A percentile compares a stretch with the other conserved stretches of the same genome.
Evolutionary conservation across 1,140 invertebrate species (phyloP).

Genomic region (Riptortus pedestris): DNA sequence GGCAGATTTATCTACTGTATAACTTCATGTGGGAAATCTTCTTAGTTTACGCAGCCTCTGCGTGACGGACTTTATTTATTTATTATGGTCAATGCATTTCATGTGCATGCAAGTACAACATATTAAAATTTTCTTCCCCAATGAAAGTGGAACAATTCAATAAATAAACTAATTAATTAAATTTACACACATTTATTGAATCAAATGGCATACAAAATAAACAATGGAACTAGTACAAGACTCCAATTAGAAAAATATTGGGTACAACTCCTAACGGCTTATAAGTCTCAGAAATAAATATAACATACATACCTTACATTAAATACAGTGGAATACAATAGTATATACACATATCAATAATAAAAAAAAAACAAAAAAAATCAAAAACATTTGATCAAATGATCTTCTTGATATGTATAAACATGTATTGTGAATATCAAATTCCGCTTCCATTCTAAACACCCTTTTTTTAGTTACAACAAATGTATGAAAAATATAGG

Average conservation of each 20-base stretch:
- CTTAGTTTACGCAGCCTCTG: too few species aligned
- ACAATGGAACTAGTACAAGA: background rate
- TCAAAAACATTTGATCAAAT: background rate
- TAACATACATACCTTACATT: background rate
- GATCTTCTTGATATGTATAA: background rate
- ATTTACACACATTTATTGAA: conserved; percentile 18
- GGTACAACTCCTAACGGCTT: background rate
- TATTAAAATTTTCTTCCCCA: too few species aligned
- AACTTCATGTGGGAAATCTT: too few species aligned
- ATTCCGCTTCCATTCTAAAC: background rate
- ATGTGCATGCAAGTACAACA: too few species aligned
- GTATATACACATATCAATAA: background rate
- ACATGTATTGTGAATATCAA: background rate
- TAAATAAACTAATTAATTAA: too few species aligned
- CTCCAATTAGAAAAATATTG: conserved; percentile 11
- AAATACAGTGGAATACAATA: background rate
- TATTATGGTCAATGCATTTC: too few species aligned
- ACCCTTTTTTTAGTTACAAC: too few species aligned
- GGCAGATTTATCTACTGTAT: too few species aligned
- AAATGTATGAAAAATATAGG: too few species aligned
- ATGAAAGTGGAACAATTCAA: too few species aligned
- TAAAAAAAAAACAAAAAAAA: background rate
- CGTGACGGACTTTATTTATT: too few species aligned
- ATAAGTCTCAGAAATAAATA: background rate
- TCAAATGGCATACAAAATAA: conserved; percentile 7